phyloP scores from a whole-genome alignment of 2,888 invertebrate species.

The Petrolisthes cinctipes region DNA sequence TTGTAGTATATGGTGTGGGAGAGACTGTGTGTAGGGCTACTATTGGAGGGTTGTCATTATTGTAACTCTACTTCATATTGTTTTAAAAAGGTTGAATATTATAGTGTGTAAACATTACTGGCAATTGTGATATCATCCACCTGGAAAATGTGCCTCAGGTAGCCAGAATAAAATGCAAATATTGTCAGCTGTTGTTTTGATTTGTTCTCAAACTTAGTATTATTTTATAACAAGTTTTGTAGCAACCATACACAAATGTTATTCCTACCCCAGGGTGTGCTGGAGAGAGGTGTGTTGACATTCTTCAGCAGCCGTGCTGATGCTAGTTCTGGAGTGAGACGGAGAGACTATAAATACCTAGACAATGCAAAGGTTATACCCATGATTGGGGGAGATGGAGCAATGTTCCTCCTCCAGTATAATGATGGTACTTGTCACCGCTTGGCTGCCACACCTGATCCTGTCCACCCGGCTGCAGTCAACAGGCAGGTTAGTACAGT shows the following conservation, averaged over 20 bases:
- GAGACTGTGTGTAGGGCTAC: neutral
- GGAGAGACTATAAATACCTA: slow-evolving; percentile 77
- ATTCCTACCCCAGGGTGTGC: slow-evolving; percentile 72
- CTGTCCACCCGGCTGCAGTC: slow-evolving; percentile 70
- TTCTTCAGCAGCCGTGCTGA: slow-evolving; percentile 77
- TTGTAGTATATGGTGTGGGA: neutral
- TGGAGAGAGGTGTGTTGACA: slow-evolving; percentile 78
- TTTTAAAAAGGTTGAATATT: neutral
- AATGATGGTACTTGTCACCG: slow-evolving; percentile 75
- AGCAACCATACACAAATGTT: neutral
- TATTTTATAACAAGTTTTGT: neutral
- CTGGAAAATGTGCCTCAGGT: neutral
- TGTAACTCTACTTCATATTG: neutral
- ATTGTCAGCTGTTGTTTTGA: neutral
- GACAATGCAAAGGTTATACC: slow-evolving; percentile 75
- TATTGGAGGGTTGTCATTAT: too few relatives aligned
- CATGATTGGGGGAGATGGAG: slow-evolving; percentile 71
- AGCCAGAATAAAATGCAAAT: neutral
- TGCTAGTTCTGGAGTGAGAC: slow-evolving; percentile 75
- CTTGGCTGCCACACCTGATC: slow-evolving; percentile 65
- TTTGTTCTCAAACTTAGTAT: neutral
- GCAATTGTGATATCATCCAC: neutral
- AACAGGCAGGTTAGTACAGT: slow-evolving; percentile 67
- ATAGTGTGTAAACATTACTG: neutral
- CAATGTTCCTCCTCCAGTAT: slow-evolving; percentile 73